phyloP scores from a whole-genome alignment of 2,113 vertebrate species.

The Cyanocitta stelleri region DNA sequence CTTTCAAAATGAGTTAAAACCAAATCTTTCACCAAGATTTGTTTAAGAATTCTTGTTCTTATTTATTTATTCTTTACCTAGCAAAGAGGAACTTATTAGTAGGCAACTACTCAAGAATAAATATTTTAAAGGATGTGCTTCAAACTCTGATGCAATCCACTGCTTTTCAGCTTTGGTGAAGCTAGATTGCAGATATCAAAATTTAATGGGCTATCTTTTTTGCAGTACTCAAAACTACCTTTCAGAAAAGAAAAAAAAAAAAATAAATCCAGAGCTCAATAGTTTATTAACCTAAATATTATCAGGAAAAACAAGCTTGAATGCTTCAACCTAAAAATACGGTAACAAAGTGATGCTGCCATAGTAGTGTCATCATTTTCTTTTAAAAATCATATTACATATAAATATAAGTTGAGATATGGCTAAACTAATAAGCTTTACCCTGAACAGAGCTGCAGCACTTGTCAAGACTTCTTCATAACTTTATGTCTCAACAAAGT shows the following conservation, averaged over 20 bases:
- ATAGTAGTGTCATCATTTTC: slow-evolving; percentile 5
- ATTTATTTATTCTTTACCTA: background rate
- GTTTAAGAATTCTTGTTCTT: background rate
- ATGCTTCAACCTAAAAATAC: slow-evolving; percentile 22
- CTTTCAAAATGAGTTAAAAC: background rate
- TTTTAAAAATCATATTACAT: background rate
- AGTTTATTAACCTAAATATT: background rate
- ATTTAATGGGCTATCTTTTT: background rate
- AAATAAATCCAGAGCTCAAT: background rate
- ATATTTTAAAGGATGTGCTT: background rate
- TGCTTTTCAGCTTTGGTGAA: background rate
- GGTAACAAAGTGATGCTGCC: background rate
- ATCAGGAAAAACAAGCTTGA: background rate
- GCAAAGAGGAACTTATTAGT: background rate
- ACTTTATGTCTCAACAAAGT: background rate
- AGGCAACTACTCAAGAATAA: background rate
- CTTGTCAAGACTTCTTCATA: background rate
- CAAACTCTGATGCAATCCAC: background rate
- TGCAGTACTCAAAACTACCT: background rate
- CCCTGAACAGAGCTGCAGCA: background rate
- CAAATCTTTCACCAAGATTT: background rate
- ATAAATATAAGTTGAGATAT: slow-evolving; percentile 21
- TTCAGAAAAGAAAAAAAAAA: background rate
- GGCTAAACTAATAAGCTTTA: slow-evolving; percentile 44
- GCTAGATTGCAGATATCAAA: background rate